Evolutionary conservation across 2,113 vertebrate species (phyloP).

Genomic region (Malurus elegans): DNA sequence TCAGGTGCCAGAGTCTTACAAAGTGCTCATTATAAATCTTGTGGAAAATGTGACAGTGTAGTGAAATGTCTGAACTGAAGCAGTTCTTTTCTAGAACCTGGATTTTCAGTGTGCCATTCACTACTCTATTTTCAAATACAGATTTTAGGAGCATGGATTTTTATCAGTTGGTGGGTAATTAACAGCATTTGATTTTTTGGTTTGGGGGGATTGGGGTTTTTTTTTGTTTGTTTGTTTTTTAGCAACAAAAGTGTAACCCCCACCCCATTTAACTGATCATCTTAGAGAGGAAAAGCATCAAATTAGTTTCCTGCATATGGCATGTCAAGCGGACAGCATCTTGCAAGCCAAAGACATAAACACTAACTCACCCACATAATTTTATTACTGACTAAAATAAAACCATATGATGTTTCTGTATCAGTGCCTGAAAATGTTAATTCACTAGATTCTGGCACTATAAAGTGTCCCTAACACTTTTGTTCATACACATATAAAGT

Average conservation of each 20-base stretch:
- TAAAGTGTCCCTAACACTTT: constrained; percentile 11
- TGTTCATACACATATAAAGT: not conserved
- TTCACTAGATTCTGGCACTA: constrained; percentile 7
- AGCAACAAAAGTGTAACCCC: not conserved
- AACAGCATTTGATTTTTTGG: not conserved
- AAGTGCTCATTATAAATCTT: constrained; percentile 45
- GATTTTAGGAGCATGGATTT: not conserved
- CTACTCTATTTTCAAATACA: not conserved
- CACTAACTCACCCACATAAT: constrained; percentile 34
- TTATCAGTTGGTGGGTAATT: not conserved
- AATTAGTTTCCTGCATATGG: not conserved
- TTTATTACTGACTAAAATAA: constrained; percentile 45
- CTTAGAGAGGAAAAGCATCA: not conserved
- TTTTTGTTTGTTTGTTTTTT: too few relatives aligned
- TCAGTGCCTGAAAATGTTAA: constrained; percentile 34
- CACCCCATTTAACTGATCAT: not conserved
- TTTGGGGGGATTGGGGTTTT: not conserved
- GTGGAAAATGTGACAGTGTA: constrained; percentile 43
- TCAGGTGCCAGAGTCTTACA: constrained; percentile 44
- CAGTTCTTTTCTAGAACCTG: not conserved
- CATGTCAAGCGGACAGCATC: constrained; percentile 1
- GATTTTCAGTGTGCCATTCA: not conserved
- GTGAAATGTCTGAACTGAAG: not conserved
- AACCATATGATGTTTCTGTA: constrained; percentile 41
- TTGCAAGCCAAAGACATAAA: constrained; percentile 45